A percentile compares a stretch with the other conserved stretches of the same genome.
Conservation (phyloP, 2,113 vertebrate genomes). For the Prunella fulvescens region DNA sequence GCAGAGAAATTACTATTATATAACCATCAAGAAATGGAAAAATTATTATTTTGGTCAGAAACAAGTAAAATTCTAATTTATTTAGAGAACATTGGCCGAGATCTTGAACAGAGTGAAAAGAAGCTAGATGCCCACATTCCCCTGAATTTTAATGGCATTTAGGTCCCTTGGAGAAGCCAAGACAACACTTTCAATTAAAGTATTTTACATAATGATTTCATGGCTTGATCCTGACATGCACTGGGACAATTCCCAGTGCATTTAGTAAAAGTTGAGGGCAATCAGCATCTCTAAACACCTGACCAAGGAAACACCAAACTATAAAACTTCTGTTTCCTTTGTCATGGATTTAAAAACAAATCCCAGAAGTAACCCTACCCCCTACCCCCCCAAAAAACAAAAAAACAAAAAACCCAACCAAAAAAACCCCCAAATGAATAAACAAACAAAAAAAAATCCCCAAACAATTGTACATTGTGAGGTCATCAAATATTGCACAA, state of each 20-base stretch:
- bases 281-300: background rate
- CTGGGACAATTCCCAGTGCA: background rate
- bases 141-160: constrained; percentile 11
- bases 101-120: constrained; percentile 16
- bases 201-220: constrained; percentile 24
- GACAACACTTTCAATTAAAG: constrained; percentile 19
- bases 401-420: background rate
- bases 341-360: background rate
- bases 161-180: constrained; percentile 17
- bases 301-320: background rate
- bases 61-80: constrained; percentile 48
- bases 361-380: accelerated
- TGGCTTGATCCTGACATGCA: background rate
- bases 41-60: constrained; percentile 58
- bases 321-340: background rate
- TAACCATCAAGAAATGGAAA: constrained; percentile 46
- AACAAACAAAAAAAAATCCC: background rate
- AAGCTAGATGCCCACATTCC: background rate
- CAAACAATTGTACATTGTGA: background rate
- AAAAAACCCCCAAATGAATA: background rate
- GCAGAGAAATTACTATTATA: constrained; percentile 47
- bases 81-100: constrained; percentile 17
- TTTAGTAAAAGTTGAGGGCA: background rate
- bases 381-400: background rate
- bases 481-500: background rate